Base-by-base conservation (phyloP, 2,797 vertebrate species). In the Cryptoblepharus egeriae region DNA sequence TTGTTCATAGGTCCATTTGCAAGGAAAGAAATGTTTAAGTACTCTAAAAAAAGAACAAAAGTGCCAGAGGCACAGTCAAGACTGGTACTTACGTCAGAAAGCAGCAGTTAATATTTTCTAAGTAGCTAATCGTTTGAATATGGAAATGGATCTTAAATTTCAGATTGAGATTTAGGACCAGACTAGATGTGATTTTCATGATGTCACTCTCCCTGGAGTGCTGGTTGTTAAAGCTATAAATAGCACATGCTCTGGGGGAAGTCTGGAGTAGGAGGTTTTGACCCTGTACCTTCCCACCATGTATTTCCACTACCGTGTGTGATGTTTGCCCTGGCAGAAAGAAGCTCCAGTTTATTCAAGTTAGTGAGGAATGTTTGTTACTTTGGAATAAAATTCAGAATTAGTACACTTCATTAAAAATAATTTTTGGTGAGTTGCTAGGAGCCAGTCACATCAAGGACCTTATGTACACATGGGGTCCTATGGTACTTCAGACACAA, bases 51-150 rank as follows among this genome's bases (percentile, higher is more conserved):
- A 28, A 45, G 63, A 2, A 3, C 20, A 80, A 28, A n/a, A 30
- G 2, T 52, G 71, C 80, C 55, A 0, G 0, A 12, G 80, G 61
- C 79, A 81, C 86, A 88, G 81, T 73, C 83, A 60, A 79, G 83
- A 24, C n/a, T 81, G 81, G 80, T 84, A 88, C 83, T 93, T 79
- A 82, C 87, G 73, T 81, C 90, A 82, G 61, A 88, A 71, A 89
- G 82, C 87, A 86, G 76, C 13, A 85, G 83, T 84, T 89, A 80
- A 86, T 76, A 79, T 86, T n/a, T 52, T 79, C 80, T 87, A 91
- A 80, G 77, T 88, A 77, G 79, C 85, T 84, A 89, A 90, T 80
- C 86, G 85, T 86, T 88, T 63, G 83, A 90, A 88, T 78, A 84
- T 84, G 83, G 82, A 92, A 88, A 67, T 75, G 91, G 82, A 87